phyloP scores from a whole-genome alignment of 2,797 vertebrate genomes.

The Amblyraja radiata region DNA sequence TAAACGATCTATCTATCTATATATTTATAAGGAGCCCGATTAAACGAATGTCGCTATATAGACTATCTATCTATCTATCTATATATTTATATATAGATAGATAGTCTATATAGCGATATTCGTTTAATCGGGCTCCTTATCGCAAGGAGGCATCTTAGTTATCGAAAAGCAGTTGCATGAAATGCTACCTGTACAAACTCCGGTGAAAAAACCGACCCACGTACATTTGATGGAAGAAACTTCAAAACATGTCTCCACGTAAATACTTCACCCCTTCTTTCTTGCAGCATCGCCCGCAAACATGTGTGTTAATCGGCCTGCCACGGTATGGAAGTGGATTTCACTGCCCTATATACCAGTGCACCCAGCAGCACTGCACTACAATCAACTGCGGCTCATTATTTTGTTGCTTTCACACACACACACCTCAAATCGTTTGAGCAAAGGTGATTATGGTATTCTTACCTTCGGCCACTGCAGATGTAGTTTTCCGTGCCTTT shows the following conservation, averaged over 20 bases:
- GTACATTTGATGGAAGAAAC: neutral
- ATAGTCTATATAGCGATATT: too few species aligned
- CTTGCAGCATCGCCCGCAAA: neutral
- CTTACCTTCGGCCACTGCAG: conserved; percentile 51
- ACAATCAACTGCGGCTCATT: neutral
- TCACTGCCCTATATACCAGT: neutral
- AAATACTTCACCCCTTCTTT: neutral
- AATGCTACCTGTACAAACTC: neutral
- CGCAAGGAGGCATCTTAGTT: neutral
- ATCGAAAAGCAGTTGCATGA: neutral
- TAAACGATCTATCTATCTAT: too few species aligned
- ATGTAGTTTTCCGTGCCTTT: neutral
- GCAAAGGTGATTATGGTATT: conserved; percentile 49
- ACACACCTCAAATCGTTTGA: conserved; percentile 52
- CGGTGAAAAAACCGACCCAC: neutral
- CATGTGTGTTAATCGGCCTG: too few species aligned
- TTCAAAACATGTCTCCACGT: neutral
- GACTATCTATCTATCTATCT: too few species aligned
- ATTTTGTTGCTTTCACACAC: neutral
- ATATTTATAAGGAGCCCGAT: too few species aligned
- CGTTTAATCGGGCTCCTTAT: too few species aligned
- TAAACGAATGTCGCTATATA: too few species aligned
- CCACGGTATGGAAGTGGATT: neutral
- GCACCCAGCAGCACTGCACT: neutral
- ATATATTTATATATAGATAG: too few species aligned